Percentiles rank a stretch among this genome's conserved stretches.
Evolutionary conservation across 2,888 invertebrate genomes (phyloP).

Genomic region (Atrina japonica): DNA sequence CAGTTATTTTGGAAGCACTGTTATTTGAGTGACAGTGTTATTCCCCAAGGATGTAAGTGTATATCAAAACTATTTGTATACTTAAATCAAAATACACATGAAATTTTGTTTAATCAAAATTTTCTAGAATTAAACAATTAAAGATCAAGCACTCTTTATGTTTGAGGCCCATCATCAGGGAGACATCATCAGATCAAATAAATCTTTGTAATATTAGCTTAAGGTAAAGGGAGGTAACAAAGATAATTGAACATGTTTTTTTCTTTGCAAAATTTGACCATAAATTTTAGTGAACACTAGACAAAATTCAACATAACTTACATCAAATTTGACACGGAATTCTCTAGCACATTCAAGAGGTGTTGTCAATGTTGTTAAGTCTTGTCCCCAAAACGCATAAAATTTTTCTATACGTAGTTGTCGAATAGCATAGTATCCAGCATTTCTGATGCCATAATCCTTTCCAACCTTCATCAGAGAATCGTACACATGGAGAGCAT

Average conservation of each 20-base stretch:
- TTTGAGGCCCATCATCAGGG: too few relatives aligned
- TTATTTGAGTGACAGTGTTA: too few relatives aligned
- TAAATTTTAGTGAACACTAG: neutral
- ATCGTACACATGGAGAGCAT: slow-evolving; percentile 97
- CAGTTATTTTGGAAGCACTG: too few relatives aligned
- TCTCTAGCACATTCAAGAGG: slow-evolving; percentile 97
- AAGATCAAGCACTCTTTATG: too few relatives aligned
- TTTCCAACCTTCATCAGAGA: slow-evolving; percentile 91
- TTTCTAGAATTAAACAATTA: too few relatives aligned
- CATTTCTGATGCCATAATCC: slow-evolving; percentile 94
- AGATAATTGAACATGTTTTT: neutral
- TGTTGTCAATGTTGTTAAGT: slow-evolving; percentile 96
- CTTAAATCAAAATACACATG: too few relatives aligned
- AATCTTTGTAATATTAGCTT: too few relatives aligned
- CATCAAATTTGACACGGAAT: slow-evolving; percentile 98
- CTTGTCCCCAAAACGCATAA: slow-evolving; percentile 99
- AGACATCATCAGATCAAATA: too few relatives aligned
- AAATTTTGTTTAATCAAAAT: too few relatives aligned
- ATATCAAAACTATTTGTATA: too few relatives aligned
- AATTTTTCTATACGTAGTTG: slow-evolving; percentile 94
- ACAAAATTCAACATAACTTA: slow-evolving; percentile 82
- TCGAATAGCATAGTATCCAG: slow-evolving; percentile 86
- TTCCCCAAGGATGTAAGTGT: too few relatives aligned
- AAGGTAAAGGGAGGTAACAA: neutral
- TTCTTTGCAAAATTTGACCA: neutral